phyloP scores from a whole-genome alignment of 2,113 vertebrate genomes.

The Callocephalon fimbriatum region DNA sequence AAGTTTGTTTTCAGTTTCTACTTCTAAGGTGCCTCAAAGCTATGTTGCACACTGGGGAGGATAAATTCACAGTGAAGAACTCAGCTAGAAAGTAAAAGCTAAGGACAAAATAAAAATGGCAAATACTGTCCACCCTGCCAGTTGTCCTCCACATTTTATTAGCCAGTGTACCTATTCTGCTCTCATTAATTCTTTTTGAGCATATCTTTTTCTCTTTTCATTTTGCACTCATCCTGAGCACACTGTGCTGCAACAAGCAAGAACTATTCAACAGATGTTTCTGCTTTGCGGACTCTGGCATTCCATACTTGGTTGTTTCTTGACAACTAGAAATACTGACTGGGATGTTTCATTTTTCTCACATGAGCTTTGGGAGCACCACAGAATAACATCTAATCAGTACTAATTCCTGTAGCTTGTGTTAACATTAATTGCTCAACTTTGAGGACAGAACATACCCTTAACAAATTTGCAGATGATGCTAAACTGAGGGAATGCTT shows the following conservation, averaged over 20 bases:
- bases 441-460: conserved; percentile 19
- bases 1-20: not conserved
- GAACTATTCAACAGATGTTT: conserved; percentile 38
- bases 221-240: not conserved
- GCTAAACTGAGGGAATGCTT: not conserved
- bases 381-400: conserved; percentile 53
- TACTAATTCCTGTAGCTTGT: conserved; percentile 47
- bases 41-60: not conserved
- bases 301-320: conserved; percentile 20
- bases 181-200: not conserved
- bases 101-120: not conserved
- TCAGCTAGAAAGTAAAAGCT: not conserved
- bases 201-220: not conserved
- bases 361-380: conserved; percentile 31
- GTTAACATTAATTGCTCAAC: conserved; percentile 57
- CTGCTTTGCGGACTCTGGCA: not conserved
- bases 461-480: conserved; percentile 12
- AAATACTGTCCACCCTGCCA: not conserved
- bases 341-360: conserved; percentile 54
- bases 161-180: not conserved
- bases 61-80: not conserved
- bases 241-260: not conserved
- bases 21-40: not conserved
- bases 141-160: not conserved
- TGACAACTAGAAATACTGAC: conserved; percentile 48